Evolutionary conservation across 1,140 invertebrate genomes (phyloP).

Genomic region (Magallana ariakensis): DNA sequence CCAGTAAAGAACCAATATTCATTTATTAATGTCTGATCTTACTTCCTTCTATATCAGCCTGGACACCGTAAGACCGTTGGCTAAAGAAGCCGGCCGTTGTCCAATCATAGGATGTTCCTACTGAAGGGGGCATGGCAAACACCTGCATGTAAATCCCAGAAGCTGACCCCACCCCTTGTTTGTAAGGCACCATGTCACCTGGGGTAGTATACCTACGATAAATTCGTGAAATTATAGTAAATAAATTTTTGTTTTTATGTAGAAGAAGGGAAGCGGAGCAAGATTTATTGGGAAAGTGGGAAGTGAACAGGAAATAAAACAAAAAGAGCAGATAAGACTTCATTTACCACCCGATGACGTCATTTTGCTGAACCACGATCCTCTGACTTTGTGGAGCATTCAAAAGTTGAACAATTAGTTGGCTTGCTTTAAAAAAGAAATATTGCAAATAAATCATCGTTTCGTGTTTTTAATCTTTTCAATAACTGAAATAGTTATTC

Average conservation of each 20-base stretch:
- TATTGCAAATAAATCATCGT: no score
- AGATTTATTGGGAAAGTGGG: no score
- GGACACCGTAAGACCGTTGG: slow-evolving; percentile 13
- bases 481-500: no score
- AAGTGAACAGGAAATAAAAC: no score
- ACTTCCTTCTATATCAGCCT: slow-evolving; percentile 11
- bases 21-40: neutral
- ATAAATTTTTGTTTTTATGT: no score
- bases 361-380: neutral
- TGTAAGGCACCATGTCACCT: slow-evolving; percentile 41
- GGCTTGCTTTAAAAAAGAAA: neutral
- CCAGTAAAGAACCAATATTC: no score
- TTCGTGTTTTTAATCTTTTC: no score
- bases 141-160: slow-evolving; percentile 9
- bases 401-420: neutral
- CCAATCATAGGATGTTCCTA: neutral
- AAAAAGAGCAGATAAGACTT: no score
- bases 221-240: neutral
- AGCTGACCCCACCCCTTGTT: neutral
- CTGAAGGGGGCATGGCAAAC: slow-evolving; percentile 1
- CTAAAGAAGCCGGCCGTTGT: neutral
- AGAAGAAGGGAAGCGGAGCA: neutral
- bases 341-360: slow-evolving; percentile 11
- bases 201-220: slow-evolving; percentile 21
- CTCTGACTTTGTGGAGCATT: neutral